Evolutionary conservation across 2,113 vertebrate genomes (phyloP).

Genomic region (Microcebus murinus): DNA sequence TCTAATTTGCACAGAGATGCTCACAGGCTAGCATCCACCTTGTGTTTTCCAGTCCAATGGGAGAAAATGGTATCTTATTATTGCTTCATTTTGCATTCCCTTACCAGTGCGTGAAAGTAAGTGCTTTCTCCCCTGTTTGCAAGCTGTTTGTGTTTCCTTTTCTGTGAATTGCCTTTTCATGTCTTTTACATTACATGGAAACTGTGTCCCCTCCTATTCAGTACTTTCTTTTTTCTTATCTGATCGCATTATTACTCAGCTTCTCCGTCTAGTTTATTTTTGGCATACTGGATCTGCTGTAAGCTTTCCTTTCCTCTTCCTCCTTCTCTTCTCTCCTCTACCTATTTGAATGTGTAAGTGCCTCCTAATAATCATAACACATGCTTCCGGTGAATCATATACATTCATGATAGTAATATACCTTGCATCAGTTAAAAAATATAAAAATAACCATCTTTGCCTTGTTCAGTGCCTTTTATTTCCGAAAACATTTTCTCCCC

Average conservation of each 20-base stretch:
- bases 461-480: not conserved
- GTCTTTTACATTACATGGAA: slow-evolving; percentile 11
- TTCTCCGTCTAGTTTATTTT: slow-evolving; percentile 27
- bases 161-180: not conserved
- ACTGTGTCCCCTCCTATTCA: not conserved
- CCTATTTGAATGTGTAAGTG: not conserved
- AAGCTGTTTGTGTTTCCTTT: not conserved
- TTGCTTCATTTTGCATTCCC: not conserved
- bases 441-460: not conserved
- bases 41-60: fast-evolving
- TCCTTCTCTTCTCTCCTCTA: not conserved
- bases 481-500: not conserved
- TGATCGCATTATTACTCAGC: slow-evolving; percentile 44
- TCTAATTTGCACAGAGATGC: not conserved
- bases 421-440: not conserved
- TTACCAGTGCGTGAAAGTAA: not conserved
- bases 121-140: not conserved
- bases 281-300: not conserved
- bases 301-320: slow-evolving; percentile 27
- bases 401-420: fast-evolving
- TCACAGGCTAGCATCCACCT: not conserved
- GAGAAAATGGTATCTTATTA: not conserved
- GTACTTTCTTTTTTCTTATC: slow-evolving; percentile 56
- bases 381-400: fast-evolving
- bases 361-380: not conserved